Evolutionary conservation across 2,113 vertebrate genomes (phyloP).

Genomic region (Cairina moschata): DNA sequence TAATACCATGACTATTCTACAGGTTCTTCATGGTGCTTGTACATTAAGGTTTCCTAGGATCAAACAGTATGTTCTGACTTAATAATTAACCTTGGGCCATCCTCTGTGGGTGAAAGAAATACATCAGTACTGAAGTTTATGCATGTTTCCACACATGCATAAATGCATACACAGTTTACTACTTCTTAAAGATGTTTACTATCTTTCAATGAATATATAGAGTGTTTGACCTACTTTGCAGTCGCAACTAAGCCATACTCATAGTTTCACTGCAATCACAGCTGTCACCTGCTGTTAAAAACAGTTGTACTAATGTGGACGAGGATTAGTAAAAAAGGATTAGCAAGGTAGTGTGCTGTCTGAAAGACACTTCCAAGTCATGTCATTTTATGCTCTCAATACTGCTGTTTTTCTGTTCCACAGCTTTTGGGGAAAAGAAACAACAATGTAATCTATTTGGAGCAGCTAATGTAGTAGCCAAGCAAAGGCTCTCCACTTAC

Average conservation of each 20-base stretch:
- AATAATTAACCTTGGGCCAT: neutral
- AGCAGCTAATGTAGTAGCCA: neutral
- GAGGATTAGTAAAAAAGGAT: slow-evolving; percentile 9
- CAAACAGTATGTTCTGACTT: neutral
- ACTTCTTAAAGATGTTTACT: neutral
- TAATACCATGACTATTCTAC: neutral
- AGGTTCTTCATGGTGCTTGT: neutral
- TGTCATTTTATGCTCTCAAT: neutral
- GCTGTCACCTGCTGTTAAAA: slow-evolving; percentile 38
- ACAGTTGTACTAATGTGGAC: neutral
- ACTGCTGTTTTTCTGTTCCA: neutral
- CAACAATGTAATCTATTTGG: neutral
- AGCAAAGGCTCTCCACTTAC: neutral
- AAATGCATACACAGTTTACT: neutral
- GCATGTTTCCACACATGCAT: fast-evolving
- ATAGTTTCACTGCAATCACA: neutral
- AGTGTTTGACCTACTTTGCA: slow-evolving; percentile 1
- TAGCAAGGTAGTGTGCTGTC: neutral
- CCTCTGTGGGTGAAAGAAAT: neutral
- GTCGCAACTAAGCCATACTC: neutral
- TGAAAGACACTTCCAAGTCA: slow-evolving; percentile 6
- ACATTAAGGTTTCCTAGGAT: neutral
- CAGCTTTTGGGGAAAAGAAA: neutral
- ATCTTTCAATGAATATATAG: neutral
- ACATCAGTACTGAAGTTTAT: neutral